Conservation (phyloP, 2,797 vertebrate genomes). For the Melanogrammus aeglefinus region DNA sequence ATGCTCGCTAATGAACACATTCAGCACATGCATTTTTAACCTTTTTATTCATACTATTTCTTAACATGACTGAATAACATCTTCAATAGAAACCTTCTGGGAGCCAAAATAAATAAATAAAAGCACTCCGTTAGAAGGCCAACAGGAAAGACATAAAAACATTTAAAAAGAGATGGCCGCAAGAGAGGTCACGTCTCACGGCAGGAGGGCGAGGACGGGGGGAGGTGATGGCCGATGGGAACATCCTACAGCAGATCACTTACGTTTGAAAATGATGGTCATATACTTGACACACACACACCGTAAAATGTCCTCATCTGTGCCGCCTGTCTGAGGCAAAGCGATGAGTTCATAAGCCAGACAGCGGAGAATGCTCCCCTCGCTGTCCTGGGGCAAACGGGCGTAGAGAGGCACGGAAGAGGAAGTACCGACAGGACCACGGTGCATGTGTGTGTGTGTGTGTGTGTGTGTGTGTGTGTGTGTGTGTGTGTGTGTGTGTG, state of each 20-base stretch:
- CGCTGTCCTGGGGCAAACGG: slow-evolving; percentile 50
- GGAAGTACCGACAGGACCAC: not conserved
- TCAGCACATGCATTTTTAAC: not conserved
- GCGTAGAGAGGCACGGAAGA: slow-evolving; percentile 2
- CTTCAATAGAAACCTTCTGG: not conserved
- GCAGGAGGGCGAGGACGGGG: not conserved
- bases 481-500: not conserved
- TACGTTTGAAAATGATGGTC: slow-evolving; percentile 39
- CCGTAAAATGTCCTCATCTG: slow-evolving; percentile 52
- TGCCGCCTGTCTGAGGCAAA: slow-evolving; percentile 53
- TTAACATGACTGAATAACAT: not conserved
- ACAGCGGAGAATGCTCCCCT: slow-evolving; percentile 34
- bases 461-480: slow-evolving; percentile 16
- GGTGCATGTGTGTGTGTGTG: not conserved
- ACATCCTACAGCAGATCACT: slow-evolving; percentile 63
- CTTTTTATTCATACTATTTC: not conserved
- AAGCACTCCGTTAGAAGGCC: too few relatives aligned
- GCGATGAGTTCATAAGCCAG: slow-evolving; percentile 66
- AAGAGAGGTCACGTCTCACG: slow-evolving; percentile 48
- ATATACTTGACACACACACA: slow-evolving; percentile 30
- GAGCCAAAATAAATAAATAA: not conserved
- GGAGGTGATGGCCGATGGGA: slow-evolving; percentile 35
- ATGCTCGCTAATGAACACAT: not conserved
- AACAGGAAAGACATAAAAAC: not conserved
- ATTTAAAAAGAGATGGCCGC: slow-evolving; percentile 27